A percentile compares a stretch with the other conserved stretches of the same genome.
These are phyloP conservation scores for Pyrrhosoma nymphula DNA, from an alignment of 2,888 invertebrate species.

Conservation along the genomic window DNA sequence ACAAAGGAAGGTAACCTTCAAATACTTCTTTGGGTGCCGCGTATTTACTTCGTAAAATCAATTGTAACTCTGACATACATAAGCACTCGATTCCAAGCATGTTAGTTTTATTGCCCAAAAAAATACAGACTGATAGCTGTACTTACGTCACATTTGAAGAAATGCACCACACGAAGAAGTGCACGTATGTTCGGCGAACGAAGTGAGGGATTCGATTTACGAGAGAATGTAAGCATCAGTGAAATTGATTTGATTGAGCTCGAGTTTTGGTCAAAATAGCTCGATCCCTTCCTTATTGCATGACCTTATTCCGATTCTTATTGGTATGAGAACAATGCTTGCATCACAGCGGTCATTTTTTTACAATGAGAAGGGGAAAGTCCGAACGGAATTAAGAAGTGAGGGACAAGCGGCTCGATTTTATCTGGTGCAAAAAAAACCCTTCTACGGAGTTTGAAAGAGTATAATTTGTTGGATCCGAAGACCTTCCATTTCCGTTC, in stretches of 20 bases:
- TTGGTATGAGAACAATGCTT: constrained; percentile 19
- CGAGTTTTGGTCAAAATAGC: neutral
- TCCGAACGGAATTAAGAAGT: neutral
- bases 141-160: neutral
- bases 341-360: constrained; percentile 5
- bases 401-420: neutral
- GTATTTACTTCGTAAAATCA: neutral
- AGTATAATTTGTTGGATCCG: constrained; percentile 8
- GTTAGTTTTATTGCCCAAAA: neutral
- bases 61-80: neutral
- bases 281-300: neutral
- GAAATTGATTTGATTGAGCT: neutral
- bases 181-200: neutral
- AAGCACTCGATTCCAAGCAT: neutral
- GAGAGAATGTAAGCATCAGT: neutral
- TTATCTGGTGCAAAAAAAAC: neutral
- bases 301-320: neutral
- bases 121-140: neutral
- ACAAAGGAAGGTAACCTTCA: too few relatives aligned
- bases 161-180: neutral
- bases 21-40: neutral
- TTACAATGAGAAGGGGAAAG: neutral
- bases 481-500: neutral
- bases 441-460: neutral
- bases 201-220: neutral